These are phyloP conservation scores for Tokudaia tokunoshimensis DNA, from an alignment of 2,797 vertebrate species.

Conservation along the genomic window DNA sequence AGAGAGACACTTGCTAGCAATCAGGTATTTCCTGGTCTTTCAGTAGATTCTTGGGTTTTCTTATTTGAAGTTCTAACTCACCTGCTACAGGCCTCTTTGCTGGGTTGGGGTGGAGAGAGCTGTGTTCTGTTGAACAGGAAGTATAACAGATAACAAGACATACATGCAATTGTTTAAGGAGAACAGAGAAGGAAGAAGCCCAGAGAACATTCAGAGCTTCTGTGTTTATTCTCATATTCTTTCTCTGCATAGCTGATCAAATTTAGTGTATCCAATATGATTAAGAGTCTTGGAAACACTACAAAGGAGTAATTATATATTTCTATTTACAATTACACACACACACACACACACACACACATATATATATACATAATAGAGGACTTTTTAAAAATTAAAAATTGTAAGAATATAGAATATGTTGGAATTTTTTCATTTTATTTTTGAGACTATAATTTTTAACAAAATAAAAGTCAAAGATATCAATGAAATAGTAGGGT, in stretches of 20 bases:
- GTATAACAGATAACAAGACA: neutral
- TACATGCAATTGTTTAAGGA: neutral
- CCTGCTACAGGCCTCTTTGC: neutral
- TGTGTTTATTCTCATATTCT: neutral
- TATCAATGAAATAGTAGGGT: neutral
- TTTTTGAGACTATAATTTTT: neutral
- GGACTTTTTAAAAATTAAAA: neutral
- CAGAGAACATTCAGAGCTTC: neutral
- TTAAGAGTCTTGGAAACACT: neutral
- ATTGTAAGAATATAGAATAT: neutral
- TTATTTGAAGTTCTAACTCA: slow-evolving; percentile 12
- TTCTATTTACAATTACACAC: neutral
- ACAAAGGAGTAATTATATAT: neutral
- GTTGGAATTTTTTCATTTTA: neutral
- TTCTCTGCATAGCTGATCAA: neutral
- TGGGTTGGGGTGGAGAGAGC: neutral
- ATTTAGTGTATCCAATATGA: neutral
- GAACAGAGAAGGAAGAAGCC: neutral
- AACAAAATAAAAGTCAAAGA: slow-evolving; percentile 28
- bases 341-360: neutral
- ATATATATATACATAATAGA: neutral
- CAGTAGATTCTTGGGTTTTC: neutral
- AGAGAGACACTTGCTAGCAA: neutral
- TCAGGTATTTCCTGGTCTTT: slow-evolving; percentile 28
- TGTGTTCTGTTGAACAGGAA: neutral